Percentiles rank a stretch among this genome's conserved stretches.
phyloP scores from a whole-genome alignment of 2,888 invertebrate species.

The Hyppa rectilinea region DNA sequence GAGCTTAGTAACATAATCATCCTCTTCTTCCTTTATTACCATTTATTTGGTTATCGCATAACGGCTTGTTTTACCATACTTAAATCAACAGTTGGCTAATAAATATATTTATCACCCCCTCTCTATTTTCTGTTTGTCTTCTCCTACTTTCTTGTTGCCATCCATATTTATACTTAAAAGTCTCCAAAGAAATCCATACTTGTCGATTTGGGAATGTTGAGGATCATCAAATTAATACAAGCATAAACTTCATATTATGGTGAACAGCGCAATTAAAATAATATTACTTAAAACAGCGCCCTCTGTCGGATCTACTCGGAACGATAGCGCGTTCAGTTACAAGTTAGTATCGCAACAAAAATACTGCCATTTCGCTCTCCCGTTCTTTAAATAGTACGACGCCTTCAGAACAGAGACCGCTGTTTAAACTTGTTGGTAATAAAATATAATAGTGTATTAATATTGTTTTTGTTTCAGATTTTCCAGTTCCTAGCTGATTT shows the following conservation, averaged over 20 bases:
- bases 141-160: not conserved
- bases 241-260: too few species aligned
- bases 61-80: not conserved
- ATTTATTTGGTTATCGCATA: not conserved
- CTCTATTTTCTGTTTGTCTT: not conserved
- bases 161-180: not conserved
- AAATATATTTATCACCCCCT: not conserved
- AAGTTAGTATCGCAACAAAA: not conserved
- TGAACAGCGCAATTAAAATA: not conserved
- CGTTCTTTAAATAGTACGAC: not conserved
- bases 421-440: not conserved
- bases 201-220: not conserved
- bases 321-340: not conserved
- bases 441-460: not conserved
- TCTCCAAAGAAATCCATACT: not conserved
- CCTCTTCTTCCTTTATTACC: too few species aligned
- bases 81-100: not conserved
- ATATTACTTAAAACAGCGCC: constrained; percentile 4
- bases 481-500: constrained; percentile 75
- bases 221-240: too few species aligned
- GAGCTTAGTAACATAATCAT: not conserved
- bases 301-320: not conserved
- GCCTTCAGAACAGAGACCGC: constrained; percentile 10
- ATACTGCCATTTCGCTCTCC: not conserved
- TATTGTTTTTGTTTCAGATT: constrained; percentile 70